phyloP scores from a whole-genome alignment of 2,797 vertebrate species.

The Lepilemur ruficaudatus region DNA sequence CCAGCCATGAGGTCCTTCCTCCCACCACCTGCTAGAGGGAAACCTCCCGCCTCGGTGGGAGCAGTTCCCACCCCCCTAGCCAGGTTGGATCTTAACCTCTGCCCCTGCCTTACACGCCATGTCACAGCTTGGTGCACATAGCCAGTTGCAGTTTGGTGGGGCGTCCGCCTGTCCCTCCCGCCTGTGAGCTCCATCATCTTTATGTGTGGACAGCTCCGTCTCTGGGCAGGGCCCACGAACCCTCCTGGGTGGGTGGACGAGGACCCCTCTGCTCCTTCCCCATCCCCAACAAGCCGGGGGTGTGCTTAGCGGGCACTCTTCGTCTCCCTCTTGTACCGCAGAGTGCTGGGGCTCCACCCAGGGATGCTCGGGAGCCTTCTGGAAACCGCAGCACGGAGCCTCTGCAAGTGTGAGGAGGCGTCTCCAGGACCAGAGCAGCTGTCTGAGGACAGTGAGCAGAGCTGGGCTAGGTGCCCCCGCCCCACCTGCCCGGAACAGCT shows the following conservation, averaged over 20 bases:
- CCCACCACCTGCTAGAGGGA: not conserved
- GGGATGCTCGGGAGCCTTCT: not conserved
- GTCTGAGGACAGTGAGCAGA: accelerated
- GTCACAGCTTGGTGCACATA: accelerated
- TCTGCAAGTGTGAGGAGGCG: not conserved
- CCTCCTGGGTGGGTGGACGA: not conserved
- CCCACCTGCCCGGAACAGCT: accelerated
- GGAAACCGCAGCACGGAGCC: not conserved
- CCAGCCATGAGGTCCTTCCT: not conserved
- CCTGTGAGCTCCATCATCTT: too few relatives aligned
- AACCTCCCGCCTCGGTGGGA: not conserved
- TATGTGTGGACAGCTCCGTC: not conserved
- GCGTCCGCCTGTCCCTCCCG: not conserved
- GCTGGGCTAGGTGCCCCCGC: accelerated
- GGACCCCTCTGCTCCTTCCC: accelerated
- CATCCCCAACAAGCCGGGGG: accelerated
- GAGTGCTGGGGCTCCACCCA: not conserved
- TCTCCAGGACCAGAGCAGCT: not conserved
- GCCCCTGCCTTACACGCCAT: accelerated
- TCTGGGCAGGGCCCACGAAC: not conserved
- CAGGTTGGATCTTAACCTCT: not conserved
- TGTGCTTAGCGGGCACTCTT: accelerated
- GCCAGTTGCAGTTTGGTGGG: accelerated
- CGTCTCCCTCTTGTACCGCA: accelerated
- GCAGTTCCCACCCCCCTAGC: accelerated